Evolutionary conservation across 1,140 invertebrate genomes (phyloP).

Genomic region (Rhynchophorus ferrugineus): DNA sequence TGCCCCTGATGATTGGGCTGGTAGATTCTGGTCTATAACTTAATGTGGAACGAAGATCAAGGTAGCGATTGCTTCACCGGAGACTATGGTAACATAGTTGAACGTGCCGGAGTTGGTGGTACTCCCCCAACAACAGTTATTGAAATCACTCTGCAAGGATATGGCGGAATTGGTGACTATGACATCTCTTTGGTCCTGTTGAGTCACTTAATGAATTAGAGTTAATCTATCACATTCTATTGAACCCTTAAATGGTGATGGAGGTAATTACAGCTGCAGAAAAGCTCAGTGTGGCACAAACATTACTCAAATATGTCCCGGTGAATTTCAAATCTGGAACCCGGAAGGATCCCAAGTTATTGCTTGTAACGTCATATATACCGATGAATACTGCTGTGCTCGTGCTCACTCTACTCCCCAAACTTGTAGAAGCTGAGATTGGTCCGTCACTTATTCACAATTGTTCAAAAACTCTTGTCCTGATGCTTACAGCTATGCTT

Average conservation of each 20-base stretch:
- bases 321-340: slow-evolving; percentile 32
- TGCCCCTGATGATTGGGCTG: slow-evolving; percentile 36
- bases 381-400: slow-evolving; percentile 41
- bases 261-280: slow-evolving; percentile 39
- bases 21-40: slow-evolving; percentile 42
- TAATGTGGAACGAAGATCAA: slow-evolving; percentile 35
- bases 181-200: slow-evolving; percentile 38
- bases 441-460: slow-evolving; percentile 38
- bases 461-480: slow-evolving; percentile 44
- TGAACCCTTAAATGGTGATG: slow-evolving; percentile 29
- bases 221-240: slow-evolving; percentile 13
- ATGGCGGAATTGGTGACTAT: slow-evolving; percentile 39
- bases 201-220: not conserved
- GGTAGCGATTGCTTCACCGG: slow-evolving; percentile 37
- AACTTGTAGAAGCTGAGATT: slow-evolving; percentile 38
- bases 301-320: slow-evolving; percentile 39
- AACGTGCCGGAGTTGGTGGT: slow-evolving; percentile 42
- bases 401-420: slow-evolving; percentile 34
- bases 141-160: slow-evolving; percentile 40
- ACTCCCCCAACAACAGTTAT: slow-evolving; percentile 42
- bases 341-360: slow-evolving; percentile 32
- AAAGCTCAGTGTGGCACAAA: slow-evolving; percentile 37
- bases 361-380: slow-evolving; percentile 41
- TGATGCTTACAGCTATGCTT: slow-evolving; percentile 43
- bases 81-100: slow-evolving; percentile 39